Evolutionary conservation across 2,888 invertebrate species (phyloP), one percentile per base, ranked within the genome.

Genomic region (Diogma glabrata): DNA sequence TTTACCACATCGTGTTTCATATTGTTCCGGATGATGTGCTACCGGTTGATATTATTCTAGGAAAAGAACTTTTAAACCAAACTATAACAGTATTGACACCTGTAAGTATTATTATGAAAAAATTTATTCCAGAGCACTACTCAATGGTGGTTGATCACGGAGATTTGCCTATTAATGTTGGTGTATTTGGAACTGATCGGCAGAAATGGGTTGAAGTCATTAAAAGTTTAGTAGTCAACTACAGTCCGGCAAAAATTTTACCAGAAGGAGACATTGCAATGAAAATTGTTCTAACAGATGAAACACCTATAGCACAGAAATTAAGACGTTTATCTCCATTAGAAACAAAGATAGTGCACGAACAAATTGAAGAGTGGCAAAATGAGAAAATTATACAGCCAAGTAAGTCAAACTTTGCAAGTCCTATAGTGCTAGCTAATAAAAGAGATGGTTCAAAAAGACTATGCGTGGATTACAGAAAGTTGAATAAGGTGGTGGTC

Each of bases 381-480:
- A 20, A 55, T 5, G 52, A 61, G 7, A 61, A 59, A 3, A 59
- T 67, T 2, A 55, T 65, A 9, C 54, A 56, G 40, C 59, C 60
- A 2, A 60, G 60, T 10, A 33, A 22, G 38, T 64, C 63, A 2
- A 60, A 63, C 3, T 64, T 60, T 47, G 58, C 63, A 3, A 54
- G 53, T 19, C 53, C 53, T n/a, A 49, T 56, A 5, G 54, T 53
- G n/a, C 19, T 63, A 17, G 58, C 60, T 2, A 58, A 57, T 33
- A 54, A 54, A 22, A 52, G 52, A 36, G 52, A 54, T 49, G 51
- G 51, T 17, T 23, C 49, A 20, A 28, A 47, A 8, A 51, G 52
- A 26, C 12, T 54, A 53, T 68, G 66, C 52, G 58, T 68, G 0
- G 67, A 69, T 51, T 70, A 63, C 52, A 50, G 68, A 16, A 52